Evolutionary conservation across 2,113 vertebrate genomes (phyloP).

Genomic region (Felis catus): DNA sequence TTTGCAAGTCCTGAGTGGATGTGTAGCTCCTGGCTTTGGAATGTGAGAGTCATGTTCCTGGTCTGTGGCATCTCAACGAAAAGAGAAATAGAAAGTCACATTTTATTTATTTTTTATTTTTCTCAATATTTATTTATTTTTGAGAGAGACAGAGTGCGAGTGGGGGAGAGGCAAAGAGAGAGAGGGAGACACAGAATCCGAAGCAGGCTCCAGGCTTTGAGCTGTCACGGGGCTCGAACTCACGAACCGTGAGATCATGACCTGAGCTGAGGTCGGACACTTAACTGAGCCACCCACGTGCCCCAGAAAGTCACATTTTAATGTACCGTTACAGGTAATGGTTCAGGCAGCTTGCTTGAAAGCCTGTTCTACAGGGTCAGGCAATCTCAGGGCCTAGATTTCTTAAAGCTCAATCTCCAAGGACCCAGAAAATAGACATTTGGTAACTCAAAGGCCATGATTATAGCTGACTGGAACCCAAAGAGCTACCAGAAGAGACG

Average conservation of each 20-base stretch:
- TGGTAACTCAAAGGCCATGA: neutral
- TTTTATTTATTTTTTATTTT: neutral
- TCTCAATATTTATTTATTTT: too few relatives aligned
- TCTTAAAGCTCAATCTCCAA: neutral
- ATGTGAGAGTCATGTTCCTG: neutral
- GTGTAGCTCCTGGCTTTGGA: neutral
- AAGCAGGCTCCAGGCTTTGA: too few relatives aligned
- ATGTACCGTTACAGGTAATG: neutral
- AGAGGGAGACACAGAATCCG: too few relatives aligned
- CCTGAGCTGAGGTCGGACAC: too few relatives aligned
- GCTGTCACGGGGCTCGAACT: too few relatives aligned
- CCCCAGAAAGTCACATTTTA: neutral
- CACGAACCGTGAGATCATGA: too few relatives aligned
- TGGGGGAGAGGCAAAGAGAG: too few relatives aligned
- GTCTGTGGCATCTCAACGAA: neutral
- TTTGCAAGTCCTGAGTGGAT: neutral
- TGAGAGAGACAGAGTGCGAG: too few relatives aligned
- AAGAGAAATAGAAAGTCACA: neutral
- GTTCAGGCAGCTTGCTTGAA: neutral
- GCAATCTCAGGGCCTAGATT: neutral
- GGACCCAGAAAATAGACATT: neutral
- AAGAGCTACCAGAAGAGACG: neutral
- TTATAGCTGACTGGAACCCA: neutral
- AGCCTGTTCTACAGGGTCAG: neutral
- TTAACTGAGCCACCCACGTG: too few relatives aligned